These are phyloP conservation scores for Chanos chanos DNA, from an alignment of 2,797 vertebrate genomes.

Conservation along the genomic window DNA sequence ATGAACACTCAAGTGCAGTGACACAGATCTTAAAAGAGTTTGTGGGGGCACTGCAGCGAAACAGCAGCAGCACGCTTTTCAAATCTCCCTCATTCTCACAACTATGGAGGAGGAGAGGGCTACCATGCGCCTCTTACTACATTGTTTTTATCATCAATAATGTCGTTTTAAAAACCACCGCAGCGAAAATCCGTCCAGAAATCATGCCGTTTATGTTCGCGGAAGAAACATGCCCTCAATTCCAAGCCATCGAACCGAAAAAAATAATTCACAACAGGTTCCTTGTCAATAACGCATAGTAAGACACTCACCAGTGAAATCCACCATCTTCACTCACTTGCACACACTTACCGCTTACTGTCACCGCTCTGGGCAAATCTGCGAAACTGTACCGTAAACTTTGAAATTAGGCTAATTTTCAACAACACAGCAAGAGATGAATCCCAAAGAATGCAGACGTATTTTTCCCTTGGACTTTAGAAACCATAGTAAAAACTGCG, in stretches of 20 bases:
- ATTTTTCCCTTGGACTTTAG: constrained; percentile 42
- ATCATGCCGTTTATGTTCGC: not conserved
- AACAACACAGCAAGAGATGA: constrained; percentile 35
- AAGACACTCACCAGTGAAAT: constrained; percentile 81
- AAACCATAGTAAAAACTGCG: constrained; percentile 57
- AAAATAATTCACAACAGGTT: constrained; percentile 72
- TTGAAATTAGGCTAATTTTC: constrained; percentile 42
- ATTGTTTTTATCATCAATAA: constrained; percentile 66
- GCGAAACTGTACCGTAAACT: constrained; percentile 63
- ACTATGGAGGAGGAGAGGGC: constrained; percentile 71
- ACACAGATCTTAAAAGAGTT: constrained; percentile 6
- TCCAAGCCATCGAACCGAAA: constrained; percentile 14
- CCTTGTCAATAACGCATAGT: constrained; percentile 73
- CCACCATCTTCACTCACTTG: constrained; percentile 88
- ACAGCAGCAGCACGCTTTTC: constrained; percentile 74
- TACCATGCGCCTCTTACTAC: constrained; percentile 80
- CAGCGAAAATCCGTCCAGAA: constrained; percentile 11
- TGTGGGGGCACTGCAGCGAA: constrained; percentile 43
- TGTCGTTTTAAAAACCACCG: not conserved
- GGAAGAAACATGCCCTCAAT: constrained; percentile 14
- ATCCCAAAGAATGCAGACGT: constrained; percentile 33
- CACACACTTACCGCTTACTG: constrained; percentile 66
- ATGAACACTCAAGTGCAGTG: not conserved
- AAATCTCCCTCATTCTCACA: constrained; percentile 90
- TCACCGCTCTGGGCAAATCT: constrained; percentile 65